Base-by-base conservation (phyloP, 2,888 invertebrate genomes). In the Spatulosminthurus flaviceps region DNA sequence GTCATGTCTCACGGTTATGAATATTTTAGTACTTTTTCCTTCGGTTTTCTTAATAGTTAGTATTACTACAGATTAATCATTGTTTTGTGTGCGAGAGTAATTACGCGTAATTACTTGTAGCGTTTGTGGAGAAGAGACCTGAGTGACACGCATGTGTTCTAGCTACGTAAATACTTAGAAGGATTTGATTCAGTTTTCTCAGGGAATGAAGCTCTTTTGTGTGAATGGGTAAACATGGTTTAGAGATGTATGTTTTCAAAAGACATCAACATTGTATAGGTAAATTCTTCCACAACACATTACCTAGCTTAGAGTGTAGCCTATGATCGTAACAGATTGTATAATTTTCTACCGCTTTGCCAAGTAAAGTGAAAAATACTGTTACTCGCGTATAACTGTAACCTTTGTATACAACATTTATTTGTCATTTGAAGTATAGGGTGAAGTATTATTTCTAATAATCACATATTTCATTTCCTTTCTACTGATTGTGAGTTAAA, bases 331-430 rank as follows among this genome's bases (percentile, higher is more conserved):
- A 29, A 70, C 34, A 70, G 70, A 70, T 51, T 72, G 72, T 72
- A 72, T 72, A 72, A 72, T 72, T 72, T 72, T 72, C 72, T 72
- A 72, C 72, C 51, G 24, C 43, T 72, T 72, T 72, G 72, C 72
- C 72, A 72, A 72, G 41, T 72, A 72, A 72, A 72, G 64, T 64
- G 64, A 64, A 64, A n/a, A n/a, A 64, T 64, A 24, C 64, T 64
- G 64, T 64, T 64, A 64, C 26, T 64, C 64, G n/a, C 64, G 64
- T 13, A 4, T 64, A 64, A 22, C 11, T 64, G 24, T 26, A 41
- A 9, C 13, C 41, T 41, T 41, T 13, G 41, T 41, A 13, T 41
- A 41, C 13, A 41, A 41, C 13, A 41, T 41, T 41, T 41, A 41
- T 41, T 13, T 41, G 7, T 13, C 41, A 41, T n/a, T n/a, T n/a